Percentiles rank a stretch among this genome's conserved stretches.
Conservation (phyloP, 2,113 vertebrate genomes). For the Sinocyclocheilus anophthalmus region DNA sequence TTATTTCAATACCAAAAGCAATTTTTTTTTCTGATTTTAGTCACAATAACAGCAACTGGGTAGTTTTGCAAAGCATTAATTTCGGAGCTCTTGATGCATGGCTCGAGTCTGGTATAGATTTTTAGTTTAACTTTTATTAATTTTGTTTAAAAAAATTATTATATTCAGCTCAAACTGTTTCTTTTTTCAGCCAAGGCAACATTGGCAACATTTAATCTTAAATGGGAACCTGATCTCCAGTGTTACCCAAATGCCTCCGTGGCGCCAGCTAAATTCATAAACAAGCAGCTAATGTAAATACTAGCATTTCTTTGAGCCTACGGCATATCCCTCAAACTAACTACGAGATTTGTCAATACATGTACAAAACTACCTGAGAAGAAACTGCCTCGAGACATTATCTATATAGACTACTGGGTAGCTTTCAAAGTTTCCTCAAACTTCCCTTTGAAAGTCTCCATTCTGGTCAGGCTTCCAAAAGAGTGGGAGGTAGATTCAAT, state of each 20-base stretch:
- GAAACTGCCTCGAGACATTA: too few relatives aligned
- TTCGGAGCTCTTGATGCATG: not conserved
- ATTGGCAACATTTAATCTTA: too few relatives aligned
- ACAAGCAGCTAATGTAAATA: not conserved
- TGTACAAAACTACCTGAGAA: not conserved
- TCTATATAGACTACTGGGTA: too few relatives aligned
- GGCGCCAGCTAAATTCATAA: not conserved
- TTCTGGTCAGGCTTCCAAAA: conserved; percentile 7
- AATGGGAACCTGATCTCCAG: not conserved
- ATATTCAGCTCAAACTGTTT: too few relatives aligned
- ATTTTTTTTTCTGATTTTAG: not conserved
- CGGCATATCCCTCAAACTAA: not conserved
- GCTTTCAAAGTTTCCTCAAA: conserved; percentile 3
- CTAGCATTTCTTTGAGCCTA: not conserved
- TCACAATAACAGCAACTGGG: not conserved
- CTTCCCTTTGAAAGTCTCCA: not conserved
- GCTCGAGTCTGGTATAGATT: not conserved
- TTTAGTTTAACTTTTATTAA: too few relatives aligned
- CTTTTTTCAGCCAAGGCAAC: too few relatives aligned
- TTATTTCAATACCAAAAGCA: not conserved
- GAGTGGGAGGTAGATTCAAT: conserved; percentile 21
- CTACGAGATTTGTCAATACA: not conserved
- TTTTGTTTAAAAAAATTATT: too few relatives aligned
- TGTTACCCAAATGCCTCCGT: not conserved
- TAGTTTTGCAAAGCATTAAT: too few relatives aligned